Conservation (phyloP, 2,113 vertebrate species). For the Myotis yumanensis region DNA sequence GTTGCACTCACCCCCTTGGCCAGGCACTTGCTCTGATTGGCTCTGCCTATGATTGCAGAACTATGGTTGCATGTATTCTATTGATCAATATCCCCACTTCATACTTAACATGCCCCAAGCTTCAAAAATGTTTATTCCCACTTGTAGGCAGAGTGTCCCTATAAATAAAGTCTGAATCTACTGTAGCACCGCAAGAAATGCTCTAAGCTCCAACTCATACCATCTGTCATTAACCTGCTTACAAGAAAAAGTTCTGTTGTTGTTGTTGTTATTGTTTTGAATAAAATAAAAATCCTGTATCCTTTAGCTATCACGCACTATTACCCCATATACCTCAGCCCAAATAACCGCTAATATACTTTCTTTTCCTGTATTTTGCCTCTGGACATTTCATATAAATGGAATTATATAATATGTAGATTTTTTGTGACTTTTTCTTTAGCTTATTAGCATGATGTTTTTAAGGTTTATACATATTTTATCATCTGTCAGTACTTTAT, state of each 20-base stretch:
- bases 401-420: not conserved
- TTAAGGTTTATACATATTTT: not conserved
- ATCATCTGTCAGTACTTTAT: not conserved
- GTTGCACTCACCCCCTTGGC: not conserved
- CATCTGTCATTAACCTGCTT: not conserved
- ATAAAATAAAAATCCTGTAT: not conserved
- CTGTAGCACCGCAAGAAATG: not conserved
- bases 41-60: not conserved
- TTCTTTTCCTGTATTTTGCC: not conserved
- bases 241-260: not conserved
- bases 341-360: not conserved
- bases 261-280: not conserved
- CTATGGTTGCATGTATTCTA: not conserved
- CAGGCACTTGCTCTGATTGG: not conserved
- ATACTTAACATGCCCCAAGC: not conserved
- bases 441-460: not conserved
- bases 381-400: not conserved
- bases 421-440: not conserved
- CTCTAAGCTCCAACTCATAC: not conserved
- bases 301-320: not conserved
- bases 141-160: not conserved
- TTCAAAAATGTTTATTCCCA: not conserved
- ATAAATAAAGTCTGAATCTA: not conserved
- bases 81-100: not conserved
- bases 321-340: accelerated